Conservation (phyloP, 2,888 invertebrate genomes). For the Trichogramma evanescens region DNA sequence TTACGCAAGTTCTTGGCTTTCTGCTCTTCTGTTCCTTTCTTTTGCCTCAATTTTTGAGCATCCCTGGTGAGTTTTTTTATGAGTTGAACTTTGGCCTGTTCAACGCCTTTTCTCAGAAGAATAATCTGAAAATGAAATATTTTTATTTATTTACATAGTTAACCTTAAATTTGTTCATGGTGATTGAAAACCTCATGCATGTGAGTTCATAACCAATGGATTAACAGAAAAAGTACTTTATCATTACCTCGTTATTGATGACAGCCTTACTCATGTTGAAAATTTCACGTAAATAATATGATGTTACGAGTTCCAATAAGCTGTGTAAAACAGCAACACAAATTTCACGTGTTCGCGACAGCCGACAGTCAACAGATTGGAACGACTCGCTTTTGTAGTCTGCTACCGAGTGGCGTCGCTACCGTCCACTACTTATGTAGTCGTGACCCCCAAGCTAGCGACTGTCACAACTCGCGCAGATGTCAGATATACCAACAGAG, state of each 20-base stretch:
- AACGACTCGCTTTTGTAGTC: no score
- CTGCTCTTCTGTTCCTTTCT: conserved; percentile 34
- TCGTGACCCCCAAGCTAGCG: no score
- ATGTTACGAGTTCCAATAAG: no score
- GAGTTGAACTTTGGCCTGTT: conserved; percentile 31
- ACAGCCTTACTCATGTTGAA: conserved; percentile 29
- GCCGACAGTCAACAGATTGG: no score
- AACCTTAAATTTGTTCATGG: not conserved
- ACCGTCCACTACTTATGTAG: no score
- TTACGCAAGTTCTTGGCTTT: conserved; percentile 33
- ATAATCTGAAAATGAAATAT: conserved; percentile 32
- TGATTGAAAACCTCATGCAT: conserved; percentile 6
- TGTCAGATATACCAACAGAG: no score
- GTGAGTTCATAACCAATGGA: not conserved
- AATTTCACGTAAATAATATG: not conserved
- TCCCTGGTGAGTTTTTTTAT: conserved; percentile 35
- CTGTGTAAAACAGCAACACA: no score
- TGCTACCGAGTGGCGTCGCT: no score
- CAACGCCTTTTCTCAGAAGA: conserved; percentile 32
- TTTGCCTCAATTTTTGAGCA: conserved; percentile 29
- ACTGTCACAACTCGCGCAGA: no score
- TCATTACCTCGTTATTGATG: conserved; percentile 37
- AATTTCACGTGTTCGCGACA: no score
- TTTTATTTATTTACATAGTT: not conserved
- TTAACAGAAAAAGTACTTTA: not conserved